A percentile compares a stretch with the other conserved stretches of the same genome.
These are phyloP conservation scores for Tanytarsus gracilentus DNA, from an alignment of 2,888 invertebrate species.

Conservation along the genomic window DNA sequence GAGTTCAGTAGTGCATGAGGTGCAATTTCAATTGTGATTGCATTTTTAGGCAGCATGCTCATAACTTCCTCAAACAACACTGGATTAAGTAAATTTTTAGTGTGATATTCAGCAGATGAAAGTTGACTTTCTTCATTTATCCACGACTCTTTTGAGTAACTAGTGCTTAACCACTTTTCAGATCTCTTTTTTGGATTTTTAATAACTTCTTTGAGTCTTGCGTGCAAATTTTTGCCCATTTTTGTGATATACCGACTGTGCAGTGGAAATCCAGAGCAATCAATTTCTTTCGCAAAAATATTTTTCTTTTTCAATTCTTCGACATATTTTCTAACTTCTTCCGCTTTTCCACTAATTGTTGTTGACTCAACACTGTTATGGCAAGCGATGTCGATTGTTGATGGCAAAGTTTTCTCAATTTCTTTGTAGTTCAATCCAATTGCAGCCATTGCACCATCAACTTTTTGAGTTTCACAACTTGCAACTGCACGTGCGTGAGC, in stretches of 20 bases:
- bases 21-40: conserved; percentile 79
- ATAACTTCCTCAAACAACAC: conserved; percentile 77
- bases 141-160: conserved; percentile 59
- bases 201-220: conserved; percentile 54
- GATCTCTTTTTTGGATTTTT: conserved; percentile 54
- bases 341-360: conserved; percentile 71
- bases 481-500: conserved; percentile 69
- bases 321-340: conserved; percentile 54
- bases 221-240: conserved; percentile 50
- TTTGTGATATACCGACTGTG: conserved; percentile 68
- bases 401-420: conserved; percentile 51
- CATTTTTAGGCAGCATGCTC: conserved; percentile 67
- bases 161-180: conserved; percentile 68
- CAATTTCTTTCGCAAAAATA: conserved; percentile 66
- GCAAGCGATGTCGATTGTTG: conserved; percentile 68
- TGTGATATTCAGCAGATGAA: conserved; percentile 74
- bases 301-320: conserved; percentile 54
- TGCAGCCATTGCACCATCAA: conserved; percentile 74
- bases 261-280: conserved; percentile 72
- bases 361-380: conserved; percentile 72
- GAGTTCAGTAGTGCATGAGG: conserved; percentile 85
- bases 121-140: conserved; percentile 50
- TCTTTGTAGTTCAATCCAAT: conserved; percentile 54
- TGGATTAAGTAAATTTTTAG: conserved; percentile 63
- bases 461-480: conserved; percentile 54